Percentiles rank a stretch among this genome's conserved stretches.
Conservation (phyloP, 2,888 invertebrate species). For the Apantesis nais region DNA sequence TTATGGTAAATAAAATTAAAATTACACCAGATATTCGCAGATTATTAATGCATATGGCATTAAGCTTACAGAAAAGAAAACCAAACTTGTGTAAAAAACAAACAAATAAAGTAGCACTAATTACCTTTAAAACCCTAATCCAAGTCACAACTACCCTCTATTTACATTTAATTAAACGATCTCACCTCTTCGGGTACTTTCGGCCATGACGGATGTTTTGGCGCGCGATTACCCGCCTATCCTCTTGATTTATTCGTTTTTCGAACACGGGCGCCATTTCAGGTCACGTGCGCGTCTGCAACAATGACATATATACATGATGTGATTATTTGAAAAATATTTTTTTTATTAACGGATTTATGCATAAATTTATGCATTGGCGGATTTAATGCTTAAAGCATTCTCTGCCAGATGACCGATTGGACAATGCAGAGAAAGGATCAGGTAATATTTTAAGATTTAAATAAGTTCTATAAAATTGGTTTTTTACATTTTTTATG, state of each 20-base stretch:
- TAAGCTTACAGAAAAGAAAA: background rate
- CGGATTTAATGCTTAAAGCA: too few relatives aligned
- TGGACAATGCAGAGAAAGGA: too few relatives aligned
- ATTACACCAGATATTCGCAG: background rate
- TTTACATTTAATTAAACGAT: conserved; percentile 52
- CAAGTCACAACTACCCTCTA: conserved; percentile 35
- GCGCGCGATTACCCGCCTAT: conserved; percentile 76
- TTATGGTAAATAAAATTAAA: too few relatives aligned
- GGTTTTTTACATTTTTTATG: too few relatives aligned
- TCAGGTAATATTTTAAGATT: too few relatives aligned
- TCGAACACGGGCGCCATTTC: conserved; percentile 71
- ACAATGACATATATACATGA: conserved; percentile 61
- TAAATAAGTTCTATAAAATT: too few relatives aligned
- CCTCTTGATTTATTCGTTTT: conserved; percentile 81
- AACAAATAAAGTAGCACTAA: conserved; percentile 9
- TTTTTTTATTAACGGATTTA: too few relatives aligned
- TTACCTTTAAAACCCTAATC: conserved; percentile 20
- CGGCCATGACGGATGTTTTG: conserved; percentile 58
- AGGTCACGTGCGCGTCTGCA: conserved; percentile 73
- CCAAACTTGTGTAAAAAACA: background rate
- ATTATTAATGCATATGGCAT: background rate
- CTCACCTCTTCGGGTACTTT: conserved; percentile 35
- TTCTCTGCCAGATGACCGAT: too few relatives aligned
- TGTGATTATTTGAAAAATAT: conserved; percentile 33
- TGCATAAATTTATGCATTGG: too few relatives aligned